These are phyloP conservation scores for Mormyrops attenuatus DNA, from an alignment of 2,797 vertebrate species.

Conservation along the genomic window DNA sequence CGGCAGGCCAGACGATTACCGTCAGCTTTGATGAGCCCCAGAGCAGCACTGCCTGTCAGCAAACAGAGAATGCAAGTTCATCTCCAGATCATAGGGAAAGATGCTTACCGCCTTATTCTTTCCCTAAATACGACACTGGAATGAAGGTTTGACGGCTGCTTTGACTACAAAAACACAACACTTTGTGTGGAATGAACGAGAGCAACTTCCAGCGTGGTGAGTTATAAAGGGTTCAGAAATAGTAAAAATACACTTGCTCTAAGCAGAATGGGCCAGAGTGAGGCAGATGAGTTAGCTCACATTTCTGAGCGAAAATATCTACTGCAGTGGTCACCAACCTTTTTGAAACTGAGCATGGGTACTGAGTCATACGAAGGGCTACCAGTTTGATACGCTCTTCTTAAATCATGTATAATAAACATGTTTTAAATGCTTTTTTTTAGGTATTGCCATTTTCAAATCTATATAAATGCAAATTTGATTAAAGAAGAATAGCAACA, in stretches of 20 bases:
- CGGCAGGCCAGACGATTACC: constrained; percentile 31
- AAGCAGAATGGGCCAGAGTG: background rate
- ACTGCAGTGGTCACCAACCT: background rate
- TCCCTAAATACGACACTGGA: background rate
- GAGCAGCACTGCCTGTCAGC: constrained; percentile 20
- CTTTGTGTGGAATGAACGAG: background rate
- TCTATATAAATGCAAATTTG: no score
- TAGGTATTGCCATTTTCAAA: no score
- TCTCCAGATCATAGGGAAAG: background rate
- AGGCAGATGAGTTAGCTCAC: background rate
- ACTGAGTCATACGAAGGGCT: no score
- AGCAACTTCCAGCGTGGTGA: background rate
- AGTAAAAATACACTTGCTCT: background rate
- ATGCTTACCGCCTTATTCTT: background rate
- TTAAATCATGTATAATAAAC: no score
- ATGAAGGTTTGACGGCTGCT: background rate
- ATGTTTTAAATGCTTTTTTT: no score
- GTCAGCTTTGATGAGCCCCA: constrained; percentile 15
- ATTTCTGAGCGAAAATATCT: background rate
- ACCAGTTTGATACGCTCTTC: no score
- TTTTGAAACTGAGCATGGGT: no score
- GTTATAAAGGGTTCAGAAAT: background rate
- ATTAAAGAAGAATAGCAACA: no score
- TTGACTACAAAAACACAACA: background rate
- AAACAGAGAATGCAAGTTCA: constrained; percentile 1